A percentile compares a stretch with the other conserved stretches of the same genome.
These are phyloP conservation scores for Meriones unguiculatus DNA, from an alignment of 2,113 vertebrate genomes.

Conservation along the genomic window DNA sequence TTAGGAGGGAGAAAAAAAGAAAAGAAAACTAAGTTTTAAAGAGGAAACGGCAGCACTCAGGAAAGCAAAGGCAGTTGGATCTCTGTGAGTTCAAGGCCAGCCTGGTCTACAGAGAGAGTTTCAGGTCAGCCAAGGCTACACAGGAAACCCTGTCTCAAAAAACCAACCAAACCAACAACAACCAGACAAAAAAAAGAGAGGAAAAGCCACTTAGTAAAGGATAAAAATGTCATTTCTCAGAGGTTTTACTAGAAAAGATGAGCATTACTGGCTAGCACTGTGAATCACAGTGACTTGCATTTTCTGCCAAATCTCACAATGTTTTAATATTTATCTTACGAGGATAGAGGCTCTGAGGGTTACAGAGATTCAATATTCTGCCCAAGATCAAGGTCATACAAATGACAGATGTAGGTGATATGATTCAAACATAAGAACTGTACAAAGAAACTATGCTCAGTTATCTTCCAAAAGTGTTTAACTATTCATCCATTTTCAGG, in stretches of 20 bases:
- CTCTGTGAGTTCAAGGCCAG: too few relatives aligned
- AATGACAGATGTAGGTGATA: neutral
- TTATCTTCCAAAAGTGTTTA: conserved; percentile 48
- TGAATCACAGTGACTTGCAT: neutral
- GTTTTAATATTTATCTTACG: neutral
- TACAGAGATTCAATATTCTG: neutral
- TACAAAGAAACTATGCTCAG: conserved; percentile 44
- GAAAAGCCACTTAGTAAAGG: neutral
- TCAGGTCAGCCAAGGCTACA: too few relatives aligned
- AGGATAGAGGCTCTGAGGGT: neutral
- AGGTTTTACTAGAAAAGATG: conserved; percentile 24
- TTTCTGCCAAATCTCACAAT: neutral
- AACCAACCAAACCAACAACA: too few relatives aligned
- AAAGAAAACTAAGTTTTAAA: neutral
- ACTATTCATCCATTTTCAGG: neutral
- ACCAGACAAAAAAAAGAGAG: too few relatives aligned
- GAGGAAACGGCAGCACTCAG: neutral
- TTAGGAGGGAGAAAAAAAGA: neutral
- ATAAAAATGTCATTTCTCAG: neutral
- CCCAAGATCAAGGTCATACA: neutral
- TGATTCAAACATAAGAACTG: conserved; percentile 31
- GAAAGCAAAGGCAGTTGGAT: too few relatives aligned
- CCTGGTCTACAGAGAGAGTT: too few relatives aligned
- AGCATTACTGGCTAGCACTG: neutral
- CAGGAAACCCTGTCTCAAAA: too few relatives aligned